These are phyloP conservation scores for Phyllotreta cruciferae DNA, from an alignment of 2,888 invertebrate genomes.

Conservation along the genomic window DNA sequence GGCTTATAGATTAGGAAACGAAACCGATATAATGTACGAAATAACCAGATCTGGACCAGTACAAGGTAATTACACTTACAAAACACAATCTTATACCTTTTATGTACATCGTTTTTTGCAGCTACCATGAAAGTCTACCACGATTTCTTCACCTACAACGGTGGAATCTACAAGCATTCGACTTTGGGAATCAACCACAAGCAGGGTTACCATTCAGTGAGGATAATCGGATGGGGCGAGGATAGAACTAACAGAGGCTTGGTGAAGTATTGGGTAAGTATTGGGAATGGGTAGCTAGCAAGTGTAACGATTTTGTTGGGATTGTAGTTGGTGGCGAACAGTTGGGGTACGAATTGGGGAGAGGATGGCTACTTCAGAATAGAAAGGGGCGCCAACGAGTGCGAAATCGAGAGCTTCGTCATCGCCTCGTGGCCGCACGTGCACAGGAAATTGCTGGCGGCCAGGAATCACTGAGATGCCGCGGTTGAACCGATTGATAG, in stretches of 20 bases:
- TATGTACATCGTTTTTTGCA: conserved; percentile 54
- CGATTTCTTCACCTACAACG: conserved; percentile 90
- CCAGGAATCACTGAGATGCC: neutral
- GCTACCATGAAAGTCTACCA: conserved; percentile 89
- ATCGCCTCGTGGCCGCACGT: conserved; percentile 75
- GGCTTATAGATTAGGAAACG: conserved; percentile 75
- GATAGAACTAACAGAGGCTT: conserved; percentile 65
- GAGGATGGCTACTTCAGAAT: conserved; percentile 92
- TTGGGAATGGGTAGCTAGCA: neutral
- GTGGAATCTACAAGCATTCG: conserved; percentile 80
- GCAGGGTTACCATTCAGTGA: conserved; percentile 86
- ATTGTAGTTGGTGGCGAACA: conserved; percentile 87
- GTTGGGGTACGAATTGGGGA: conserved; percentile 93
- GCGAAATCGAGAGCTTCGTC: conserved; percentile 89
- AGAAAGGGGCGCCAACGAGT: conserved; percentile 82
- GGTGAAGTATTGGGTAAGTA: conserved; percentile 85
- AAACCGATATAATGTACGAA: conserved; percentile 90
- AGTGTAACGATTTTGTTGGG: neutral
- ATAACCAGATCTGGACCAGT: conserved; percentile 91
- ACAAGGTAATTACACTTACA: conserved; percentile 68
- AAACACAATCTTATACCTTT: neutral
- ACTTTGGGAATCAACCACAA: conserved; percentile 64
- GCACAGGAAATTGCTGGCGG: conserved; percentile 44
- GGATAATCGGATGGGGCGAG: conserved; percentile 92
- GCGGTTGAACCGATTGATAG: neutral